Base-by-base conservation (phyloP, 2,113 vertebrate genomes). In the Pteronura brasiliensis region DNA sequence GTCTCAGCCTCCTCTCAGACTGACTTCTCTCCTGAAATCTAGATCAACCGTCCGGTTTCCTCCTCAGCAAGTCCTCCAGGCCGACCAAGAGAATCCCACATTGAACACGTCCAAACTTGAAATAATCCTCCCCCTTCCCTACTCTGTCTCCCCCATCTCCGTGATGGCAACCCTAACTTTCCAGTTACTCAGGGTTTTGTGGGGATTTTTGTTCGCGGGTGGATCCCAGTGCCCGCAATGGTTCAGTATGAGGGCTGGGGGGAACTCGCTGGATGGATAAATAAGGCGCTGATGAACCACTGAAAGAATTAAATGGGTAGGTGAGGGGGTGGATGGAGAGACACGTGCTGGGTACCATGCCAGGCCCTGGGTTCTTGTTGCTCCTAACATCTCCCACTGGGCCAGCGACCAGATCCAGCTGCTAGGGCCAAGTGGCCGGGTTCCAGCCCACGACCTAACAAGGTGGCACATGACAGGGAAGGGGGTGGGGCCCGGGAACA, bases 381-480 rank as follows among this genome's bases (percentile, higher is more conserved):
- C 17, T 80, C 74, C 44, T 61, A 34, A 44, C 34, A 63, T 36
- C 84, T 93, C 52, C 2, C 15, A 34, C 67, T 0, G 29, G 76
- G 42, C 83, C 92, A 80, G 69, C 87, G 63, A 31, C 59, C 57
- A 93, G 81, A 87, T 92, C 79, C 95, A 92, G 90, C 55, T 94
- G 80, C 12, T 10, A 36, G 57, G 95, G 88, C 47, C 87, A 67
- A 0, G 36, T 87, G 44, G 72, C 83, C 20, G 57, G 69, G 42
- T 74, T 61, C 10, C 7, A 61, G 67, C 74, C 89, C 29, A 34
- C 0, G 42, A 80, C 90, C 81, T 96, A 81, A 94, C 87, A 93
- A 85, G 80, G 80, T 63, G 89, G 90, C 92, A 65, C 44, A 12
- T n/a, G 96, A 89, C 79, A 90, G 85, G 83, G 89, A 82, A 90